phyloP scores from a whole-genome alignment of 2,113 vertebrate genomes.

The Puntigrus tetrazona region DNA sequence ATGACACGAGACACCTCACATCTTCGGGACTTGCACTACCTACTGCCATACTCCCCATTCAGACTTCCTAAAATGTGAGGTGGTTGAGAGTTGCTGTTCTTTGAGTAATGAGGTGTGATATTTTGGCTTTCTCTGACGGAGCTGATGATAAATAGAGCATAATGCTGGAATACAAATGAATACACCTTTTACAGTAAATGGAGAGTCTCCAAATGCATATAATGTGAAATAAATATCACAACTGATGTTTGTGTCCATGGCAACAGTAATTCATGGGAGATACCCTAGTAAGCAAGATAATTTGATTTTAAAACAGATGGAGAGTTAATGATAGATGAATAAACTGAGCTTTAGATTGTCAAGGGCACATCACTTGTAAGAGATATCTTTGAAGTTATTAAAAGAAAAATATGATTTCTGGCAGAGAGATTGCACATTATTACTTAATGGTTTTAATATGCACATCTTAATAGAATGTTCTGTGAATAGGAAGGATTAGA shows the following conservation, averaged over 20 bases:
- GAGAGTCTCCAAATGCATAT: neutral
- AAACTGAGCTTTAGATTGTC: conserved; percentile 1
- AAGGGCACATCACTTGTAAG: neutral
- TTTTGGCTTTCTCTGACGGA: neutral
- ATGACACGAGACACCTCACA: conserved; percentile 57
- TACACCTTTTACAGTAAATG: neutral
- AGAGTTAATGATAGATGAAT: neutral
- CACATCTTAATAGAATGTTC: neutral
- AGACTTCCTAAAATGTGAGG: neutral
- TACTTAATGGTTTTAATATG: conserved; percentile 24
- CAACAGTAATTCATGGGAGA: neutral
- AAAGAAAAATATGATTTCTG: conserved; percentile 2
- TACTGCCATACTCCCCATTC: neutral
- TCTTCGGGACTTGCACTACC: conserved; percentile 60
- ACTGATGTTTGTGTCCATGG: neutral
- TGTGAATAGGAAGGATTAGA: conserved; percentile 3
- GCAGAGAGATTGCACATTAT: conserved; percentile 2
- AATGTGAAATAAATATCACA: neutral
- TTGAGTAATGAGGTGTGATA: conserved; percentile 1
- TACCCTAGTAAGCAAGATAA: neutral
- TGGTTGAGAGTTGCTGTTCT: neutral
- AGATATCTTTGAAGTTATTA: neutral
- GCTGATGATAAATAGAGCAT: conserved; percentile 2
- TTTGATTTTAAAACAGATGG: conserved; percentile 9
- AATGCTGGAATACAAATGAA: neutral